Conservation (phyloP, 2,888 invertebrate genomes). For the Dryadula phaetusa region DNA sequence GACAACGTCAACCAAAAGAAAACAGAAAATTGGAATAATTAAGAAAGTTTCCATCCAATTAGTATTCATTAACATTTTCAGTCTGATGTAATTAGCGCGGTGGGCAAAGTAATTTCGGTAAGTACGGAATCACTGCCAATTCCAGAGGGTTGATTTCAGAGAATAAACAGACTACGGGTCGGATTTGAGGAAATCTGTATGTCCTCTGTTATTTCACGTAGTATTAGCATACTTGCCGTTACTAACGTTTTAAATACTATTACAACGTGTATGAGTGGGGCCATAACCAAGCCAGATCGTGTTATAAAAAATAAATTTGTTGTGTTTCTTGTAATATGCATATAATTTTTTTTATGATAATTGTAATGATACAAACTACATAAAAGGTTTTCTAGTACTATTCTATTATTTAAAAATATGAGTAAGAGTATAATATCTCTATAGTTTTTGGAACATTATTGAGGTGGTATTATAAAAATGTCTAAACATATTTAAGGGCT, state of each 20-base stretch:
- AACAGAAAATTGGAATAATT: constrained; percentile 31
- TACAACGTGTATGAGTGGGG: constrained; percentile 8
- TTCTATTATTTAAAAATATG: too few relatives aligned
- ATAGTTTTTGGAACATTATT: too few relatives aligned
- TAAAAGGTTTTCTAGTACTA: too few relatives aligned
- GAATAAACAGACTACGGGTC: constrained; percentile 44
- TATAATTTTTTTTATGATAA: background rate
- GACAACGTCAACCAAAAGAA: constrained; percentile 18
- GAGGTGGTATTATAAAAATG: too few relatives aligned
- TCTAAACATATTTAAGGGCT: too few relatives aligned
- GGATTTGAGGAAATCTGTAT: constrained; percentile 42
- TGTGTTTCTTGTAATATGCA: background rate
- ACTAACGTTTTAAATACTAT: constrained; percentile 8
- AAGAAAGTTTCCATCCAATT: constrained; percentile 43
- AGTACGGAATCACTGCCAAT: constrained; percentile 46
- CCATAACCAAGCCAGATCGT: background rate
- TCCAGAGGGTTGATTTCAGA: constrained; percentile 43
- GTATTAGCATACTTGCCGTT: constrained; percentile 46
- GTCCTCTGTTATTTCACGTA: constrained; percentile 41
- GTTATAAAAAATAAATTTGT: background rate
- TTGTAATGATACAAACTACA: background rate
- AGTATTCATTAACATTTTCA: constrained; percentile 42
- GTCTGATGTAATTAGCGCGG: constrained; percentile 44
- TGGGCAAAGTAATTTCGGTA: constrained; percentile 46
- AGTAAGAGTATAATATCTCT: too few relatives aligned